A percentile compares a stretch with the other conserved stretches of the same genome.
phyloP scores from a whole-genome alignment of 2,888 invertebrate species.

The Caenorhabditis japonica region DNA sequence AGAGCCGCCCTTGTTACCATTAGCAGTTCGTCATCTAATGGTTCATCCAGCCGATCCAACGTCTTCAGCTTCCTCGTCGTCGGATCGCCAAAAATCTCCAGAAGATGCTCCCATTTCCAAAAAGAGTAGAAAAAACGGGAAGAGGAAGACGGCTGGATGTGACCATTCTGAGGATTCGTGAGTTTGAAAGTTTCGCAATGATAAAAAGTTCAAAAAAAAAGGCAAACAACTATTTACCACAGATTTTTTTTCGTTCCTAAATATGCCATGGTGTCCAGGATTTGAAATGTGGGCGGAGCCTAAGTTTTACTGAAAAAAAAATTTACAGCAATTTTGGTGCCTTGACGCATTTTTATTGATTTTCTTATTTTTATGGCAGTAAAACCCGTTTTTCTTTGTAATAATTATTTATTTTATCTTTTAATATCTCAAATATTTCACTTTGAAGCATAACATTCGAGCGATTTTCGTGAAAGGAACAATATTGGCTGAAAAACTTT shows the following conservation, averaged over 20 bases:
- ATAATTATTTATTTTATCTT: too few species aligned
- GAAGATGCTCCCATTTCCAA: background rate
- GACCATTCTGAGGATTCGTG: constrained; percentile 41
- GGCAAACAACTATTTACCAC: too few species aligned
- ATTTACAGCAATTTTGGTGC: too few species aligned
- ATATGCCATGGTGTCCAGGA: too few species aligned
- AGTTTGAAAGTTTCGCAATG: background rate
- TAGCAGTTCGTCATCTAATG: constrained; percentile 14
- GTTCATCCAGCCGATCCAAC: background rate
- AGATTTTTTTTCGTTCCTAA: too few species aligned
- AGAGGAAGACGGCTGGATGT: constrained; percentile 6
- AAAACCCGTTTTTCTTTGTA: too few species aligned
- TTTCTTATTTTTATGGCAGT: too few species aligned
- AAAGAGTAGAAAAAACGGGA: background rate
- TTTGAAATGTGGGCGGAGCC: background rate
- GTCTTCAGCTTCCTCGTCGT: background rate
- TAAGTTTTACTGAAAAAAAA: background rate
- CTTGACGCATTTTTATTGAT: too few species aligned
- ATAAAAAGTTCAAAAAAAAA: too few species aligned
- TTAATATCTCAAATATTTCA: too few species aligned
- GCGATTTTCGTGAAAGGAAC: too few species aligned
- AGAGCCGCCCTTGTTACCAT: constrained; percentile 18
- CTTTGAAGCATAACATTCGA: background rate
- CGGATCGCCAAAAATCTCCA: background rate
- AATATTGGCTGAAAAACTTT: too few species aligned